Evolutionary conservation across 2,797 vertebrate genomes (phyloP).

Genomic region (Bryconaethiops microstoma): DNA sequence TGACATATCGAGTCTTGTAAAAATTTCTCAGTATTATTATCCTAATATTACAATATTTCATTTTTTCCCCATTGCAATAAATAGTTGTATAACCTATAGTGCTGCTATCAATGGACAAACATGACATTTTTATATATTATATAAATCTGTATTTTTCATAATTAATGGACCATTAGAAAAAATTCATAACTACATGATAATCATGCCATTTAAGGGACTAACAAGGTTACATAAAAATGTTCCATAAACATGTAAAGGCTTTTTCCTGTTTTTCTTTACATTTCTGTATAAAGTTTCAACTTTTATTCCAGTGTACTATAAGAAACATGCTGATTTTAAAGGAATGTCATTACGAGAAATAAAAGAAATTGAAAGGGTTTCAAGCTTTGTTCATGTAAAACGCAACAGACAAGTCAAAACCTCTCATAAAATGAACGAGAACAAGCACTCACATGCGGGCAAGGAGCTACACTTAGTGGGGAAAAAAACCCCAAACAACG

Average conservation of each 20-base stretch:
- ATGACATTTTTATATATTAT: no score
- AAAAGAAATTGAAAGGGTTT: not conserved
- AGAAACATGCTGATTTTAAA: conserved; percentile 23
- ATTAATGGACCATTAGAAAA: no score
- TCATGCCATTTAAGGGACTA: not conserved
- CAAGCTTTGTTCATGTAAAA: conserved; percentile 25
- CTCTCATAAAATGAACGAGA: conserved; percentile 22
- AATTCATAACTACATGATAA: no score
- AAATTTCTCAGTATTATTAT: no score
- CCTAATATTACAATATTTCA: no score
- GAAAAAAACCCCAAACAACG: not conserved
- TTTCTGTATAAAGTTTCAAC: not conserved
- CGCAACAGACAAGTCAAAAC: conserved; percentile 29
- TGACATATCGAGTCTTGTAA: no score
- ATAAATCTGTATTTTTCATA: no score
- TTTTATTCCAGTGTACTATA: conserved; percentile 1
- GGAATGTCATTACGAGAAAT: not conserved
- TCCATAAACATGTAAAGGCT: not conserved
- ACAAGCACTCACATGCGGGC: conserved; percentile 6
- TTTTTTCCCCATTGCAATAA: no score
- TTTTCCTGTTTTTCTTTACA: not conserved
- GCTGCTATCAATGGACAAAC: no score
- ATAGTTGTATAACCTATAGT: not conserved
- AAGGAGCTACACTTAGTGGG: conserved; percentile 29
- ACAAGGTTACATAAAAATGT: not conserved